Percentiles rank a stretch among this genome's conserved stretches.
These are phyloP conservation scores for Andrena cerasifolii DNA, from an alignment of 1,140 invertebrate genomes.

Conservation along the genomic window DNA sequence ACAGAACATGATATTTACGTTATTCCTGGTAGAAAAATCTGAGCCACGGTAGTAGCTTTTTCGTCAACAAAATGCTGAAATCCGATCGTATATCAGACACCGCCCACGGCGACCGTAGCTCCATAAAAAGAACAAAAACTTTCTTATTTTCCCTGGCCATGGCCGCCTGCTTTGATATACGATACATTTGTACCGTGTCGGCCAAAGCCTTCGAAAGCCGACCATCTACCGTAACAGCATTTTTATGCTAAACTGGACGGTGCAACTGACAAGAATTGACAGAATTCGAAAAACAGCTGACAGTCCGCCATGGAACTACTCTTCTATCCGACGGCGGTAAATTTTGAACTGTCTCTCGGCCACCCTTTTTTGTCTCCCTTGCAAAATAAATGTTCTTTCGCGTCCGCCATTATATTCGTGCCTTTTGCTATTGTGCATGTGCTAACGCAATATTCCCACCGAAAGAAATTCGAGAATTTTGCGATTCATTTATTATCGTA, in stretches of 20 bases:
- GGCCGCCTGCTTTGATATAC: slow-evolving; percentile 74
- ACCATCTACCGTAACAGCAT: slow-evolving; percentile 70
- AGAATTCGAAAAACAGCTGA: slow-evolving; percentile 71
- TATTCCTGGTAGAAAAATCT: slow-evolving; percentile 54
- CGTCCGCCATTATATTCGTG: slow-evolving; percentile 13
- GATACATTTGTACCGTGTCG: slow-evolving; percentile 74
- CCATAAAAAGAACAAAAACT: slow-evolving; percentile 68
- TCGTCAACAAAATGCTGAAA: slow-evolving; percentile 69
- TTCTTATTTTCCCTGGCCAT: slow-evolving; percentile 68
- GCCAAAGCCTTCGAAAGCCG: slow-evolving; percentile 69
- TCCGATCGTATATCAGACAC: slow-evolving; percentile 68
- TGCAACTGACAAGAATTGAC: slow-evolving; percentile 73
- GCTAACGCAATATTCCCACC: background rate
- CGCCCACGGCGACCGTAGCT: slow-evolving; percentile 64
- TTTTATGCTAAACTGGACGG: slow-evolving; percentile 72
- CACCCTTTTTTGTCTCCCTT: slow-evolving; percentile 33
- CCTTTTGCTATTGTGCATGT: background rate
- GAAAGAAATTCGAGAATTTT: background rate
- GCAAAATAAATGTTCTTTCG: slow-evolving; percentile 41
- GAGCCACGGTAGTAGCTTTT: slow-evolving; percentile 64
- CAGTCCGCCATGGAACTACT: slow-evolving; percentile 56
- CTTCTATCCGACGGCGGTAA: slow-evolving; percentile 62
- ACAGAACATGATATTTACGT: slow-evolving; percentile 33
- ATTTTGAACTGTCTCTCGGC: slow-evolving; percentile 54
- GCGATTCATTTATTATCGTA: background rate